phyloP scores from a whole-genome alignment of 2,797 vertebrate genomes.

The Pachyuromys duprasi region DNA sequence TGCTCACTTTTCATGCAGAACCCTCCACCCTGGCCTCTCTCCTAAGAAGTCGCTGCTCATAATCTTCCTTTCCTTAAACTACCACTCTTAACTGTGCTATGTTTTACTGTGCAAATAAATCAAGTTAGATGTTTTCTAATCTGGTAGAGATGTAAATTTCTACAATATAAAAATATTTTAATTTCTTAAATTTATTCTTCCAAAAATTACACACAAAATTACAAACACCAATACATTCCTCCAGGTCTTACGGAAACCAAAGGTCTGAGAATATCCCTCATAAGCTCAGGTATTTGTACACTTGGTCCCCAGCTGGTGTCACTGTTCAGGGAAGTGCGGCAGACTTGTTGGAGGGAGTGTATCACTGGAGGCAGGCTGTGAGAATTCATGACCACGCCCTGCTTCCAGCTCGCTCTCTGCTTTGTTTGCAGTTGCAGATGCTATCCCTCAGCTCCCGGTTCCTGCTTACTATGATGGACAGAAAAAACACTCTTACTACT shows the following conservation, averaged over 20 bases:
- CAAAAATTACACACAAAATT: slow-evolving; percentile 4
- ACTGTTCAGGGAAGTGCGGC: background rate
- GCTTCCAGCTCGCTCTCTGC: background rate
- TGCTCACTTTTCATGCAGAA: background rate
- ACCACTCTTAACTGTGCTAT: background rate
- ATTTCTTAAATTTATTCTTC: slow-evolving; percentile 3
- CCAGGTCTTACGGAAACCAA: background rate
- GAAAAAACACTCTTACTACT: background rate
- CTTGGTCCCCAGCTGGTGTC: background rate
- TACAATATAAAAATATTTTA: background rate
- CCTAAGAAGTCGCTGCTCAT: background rate
- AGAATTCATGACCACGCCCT: background rate
- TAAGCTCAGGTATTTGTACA: background rate
- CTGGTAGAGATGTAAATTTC: background rate
- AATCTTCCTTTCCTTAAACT: background rate
- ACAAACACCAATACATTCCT: background rate
- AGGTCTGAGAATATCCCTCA: background rate
- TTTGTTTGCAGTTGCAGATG: background rate
- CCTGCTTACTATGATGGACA: background rate
- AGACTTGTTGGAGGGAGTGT: background rate
- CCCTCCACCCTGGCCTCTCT: background rate
- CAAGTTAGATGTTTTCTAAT: background rate
- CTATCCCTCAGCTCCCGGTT: background rate
- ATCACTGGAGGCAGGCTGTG: background rate
- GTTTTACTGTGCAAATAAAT: background rate